Evolutionary conservation across 2,113 vertebrate genomes (phyloP).

Genomic region (Phocoena sinus): DNA sequence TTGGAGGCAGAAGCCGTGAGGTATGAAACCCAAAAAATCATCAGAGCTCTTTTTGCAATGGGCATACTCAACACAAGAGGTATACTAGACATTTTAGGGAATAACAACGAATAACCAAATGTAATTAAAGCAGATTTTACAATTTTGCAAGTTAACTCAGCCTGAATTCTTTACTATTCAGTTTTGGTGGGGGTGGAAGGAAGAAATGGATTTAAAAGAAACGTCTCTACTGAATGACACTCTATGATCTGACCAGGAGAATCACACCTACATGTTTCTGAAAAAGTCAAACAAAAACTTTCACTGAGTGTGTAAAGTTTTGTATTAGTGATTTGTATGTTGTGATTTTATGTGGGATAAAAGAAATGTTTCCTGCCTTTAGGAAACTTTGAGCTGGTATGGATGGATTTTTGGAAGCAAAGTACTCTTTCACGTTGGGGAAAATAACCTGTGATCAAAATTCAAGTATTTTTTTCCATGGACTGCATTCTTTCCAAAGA

Average conservation of each 20-base stretch:
- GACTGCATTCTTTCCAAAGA: neutral
- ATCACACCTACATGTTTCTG: neutral
- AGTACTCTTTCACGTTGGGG: neutral
- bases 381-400: neutral
- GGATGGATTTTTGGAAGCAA: neutral
- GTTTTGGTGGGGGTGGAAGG: neutral
- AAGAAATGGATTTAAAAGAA: neutral
- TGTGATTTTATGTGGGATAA: neutral
- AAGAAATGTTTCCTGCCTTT: neutral
- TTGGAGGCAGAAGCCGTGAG: neutral
- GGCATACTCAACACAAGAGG: neutral
- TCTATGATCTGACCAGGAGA: neutral
- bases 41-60: neutral
- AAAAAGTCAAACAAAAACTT: neutral
- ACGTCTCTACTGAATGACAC: neutral
- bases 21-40: neutral
- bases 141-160: neutral
- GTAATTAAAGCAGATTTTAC: neutral
- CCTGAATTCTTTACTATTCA: neutral
- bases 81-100: neutral
- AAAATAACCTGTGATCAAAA: conserved; percentile 10
- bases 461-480: neutral
- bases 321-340: neutral
- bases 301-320: neutral
- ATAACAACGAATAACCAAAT: neutral